Evolutionary conservation across 2,797 vertebrate species (phyloP).

Genomic region (Vultur gryphus): DNA sequence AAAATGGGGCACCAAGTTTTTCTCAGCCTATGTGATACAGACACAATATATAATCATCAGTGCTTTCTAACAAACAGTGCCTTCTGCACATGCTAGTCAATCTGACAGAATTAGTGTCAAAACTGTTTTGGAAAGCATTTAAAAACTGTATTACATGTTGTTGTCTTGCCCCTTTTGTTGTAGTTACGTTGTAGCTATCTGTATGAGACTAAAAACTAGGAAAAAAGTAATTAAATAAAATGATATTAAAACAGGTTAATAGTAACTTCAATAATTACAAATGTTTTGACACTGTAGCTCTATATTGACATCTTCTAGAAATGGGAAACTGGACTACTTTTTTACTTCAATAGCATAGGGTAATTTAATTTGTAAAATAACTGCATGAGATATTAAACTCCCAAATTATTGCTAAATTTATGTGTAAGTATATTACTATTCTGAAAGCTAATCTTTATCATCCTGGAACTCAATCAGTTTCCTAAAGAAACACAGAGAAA

Average conservation of each 20-base stretch:
- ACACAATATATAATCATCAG: not conserved
- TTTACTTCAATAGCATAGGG: not conserved
- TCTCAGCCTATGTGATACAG: not conserved
- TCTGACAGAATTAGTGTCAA: not conserved
- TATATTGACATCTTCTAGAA: not conserved
- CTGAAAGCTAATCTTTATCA: not conserved
- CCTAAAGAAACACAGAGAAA: not conserved
- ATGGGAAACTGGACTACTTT: not conserved
- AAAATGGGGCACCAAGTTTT: not conserved
- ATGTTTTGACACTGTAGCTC: not conserved
- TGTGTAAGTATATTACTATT: not conserved
- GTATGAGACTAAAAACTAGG: not conserved
- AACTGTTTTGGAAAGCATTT: not conserved
- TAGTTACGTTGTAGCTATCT: not conserved
- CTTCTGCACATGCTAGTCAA: not conserved
- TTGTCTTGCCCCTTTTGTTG: not conserved
- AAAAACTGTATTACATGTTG: not conserved
- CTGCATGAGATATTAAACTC: not conserved
- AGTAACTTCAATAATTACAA: not conserved
- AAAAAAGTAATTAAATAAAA: not conserved
- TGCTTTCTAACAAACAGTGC: not conserved
- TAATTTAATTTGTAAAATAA: not conserved
- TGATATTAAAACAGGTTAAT: not conserved
- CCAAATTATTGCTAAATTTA: not conserved
- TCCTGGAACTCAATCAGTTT: not conserved